Evolutionary conservation across 2,113 vertebrate genomes (phyloP).

Genomic region (Bungarus multicinctus): DNA sequence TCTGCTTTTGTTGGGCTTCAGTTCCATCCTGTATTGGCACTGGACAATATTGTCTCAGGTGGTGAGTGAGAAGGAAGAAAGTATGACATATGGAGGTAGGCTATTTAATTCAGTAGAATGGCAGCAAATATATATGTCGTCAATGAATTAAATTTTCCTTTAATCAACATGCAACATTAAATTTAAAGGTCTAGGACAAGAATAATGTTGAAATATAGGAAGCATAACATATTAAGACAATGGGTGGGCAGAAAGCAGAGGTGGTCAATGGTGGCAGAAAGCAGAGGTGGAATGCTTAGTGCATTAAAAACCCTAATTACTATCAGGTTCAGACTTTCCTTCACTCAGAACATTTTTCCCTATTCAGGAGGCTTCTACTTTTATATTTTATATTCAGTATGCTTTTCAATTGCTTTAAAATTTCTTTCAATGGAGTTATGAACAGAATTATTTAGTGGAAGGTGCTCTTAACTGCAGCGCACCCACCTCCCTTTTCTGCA

Average conservation of each 20-base stretch:
- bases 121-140: conserved; percentile 49
- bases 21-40: conserved; percentile 54
- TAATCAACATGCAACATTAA: conserved; percentile 19
- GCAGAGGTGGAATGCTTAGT: background rate
- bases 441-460: background rate
- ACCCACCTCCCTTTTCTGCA: background rate
- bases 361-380: background rate
- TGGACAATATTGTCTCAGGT: conserved; percentile 61
- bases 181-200: conserved; percentile 30
- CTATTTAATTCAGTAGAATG: conserved; percentile 42
- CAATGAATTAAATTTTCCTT: conserved; percentile 52
- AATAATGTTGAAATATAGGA: background rate
- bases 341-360: too few relatives aligned
- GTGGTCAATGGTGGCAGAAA: background rate
- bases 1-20: conserved; percentile 59
- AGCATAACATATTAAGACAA: background rate
- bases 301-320: too few relatives aligned
- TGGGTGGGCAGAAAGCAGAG: background rate
- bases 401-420: background rate
- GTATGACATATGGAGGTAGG: conserved; percentile 60
- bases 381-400: background rate
- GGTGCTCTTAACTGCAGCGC: background rate
- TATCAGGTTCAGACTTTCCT: too few relatives aligned
- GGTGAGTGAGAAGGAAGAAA: conserved; percentile 59
- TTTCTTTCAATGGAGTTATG: background rate